Conservation (phyloP, 2,888 invertebrate species). For the Julus scandinavius region DNA sequence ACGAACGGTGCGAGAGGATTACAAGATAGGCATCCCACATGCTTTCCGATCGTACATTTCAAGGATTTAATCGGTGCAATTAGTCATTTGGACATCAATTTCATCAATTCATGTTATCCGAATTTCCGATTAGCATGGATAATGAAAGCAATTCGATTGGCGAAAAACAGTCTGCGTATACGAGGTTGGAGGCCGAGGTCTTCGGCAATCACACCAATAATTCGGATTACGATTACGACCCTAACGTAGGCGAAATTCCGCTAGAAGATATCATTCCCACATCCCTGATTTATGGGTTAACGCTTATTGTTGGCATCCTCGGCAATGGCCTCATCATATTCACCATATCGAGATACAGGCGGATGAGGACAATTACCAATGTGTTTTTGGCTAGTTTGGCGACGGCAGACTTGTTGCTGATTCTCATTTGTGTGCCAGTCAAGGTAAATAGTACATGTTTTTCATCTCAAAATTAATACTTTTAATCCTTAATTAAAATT, state of each 20-base stretch:
- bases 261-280: conserved; percentile 72
- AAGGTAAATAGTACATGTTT: conserved; percentile 69
- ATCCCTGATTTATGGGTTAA: conserved; percentile 72
- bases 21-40: not conserved
- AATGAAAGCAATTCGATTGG: not conserved
- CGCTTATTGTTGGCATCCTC: conserved; percentile 72
- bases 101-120: too few relatives aligned
- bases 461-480: not conserved
- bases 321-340: conserved; percentile 73
- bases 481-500: too few relatives aligned
- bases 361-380: conserved; percentile 72
- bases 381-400: conserved; percentile 77
- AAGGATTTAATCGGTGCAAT: not conserved
- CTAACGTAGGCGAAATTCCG: conserved; percentile 67
- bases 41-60: not conserved
- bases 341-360: conserved; percentile 70
- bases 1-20: not conserved
- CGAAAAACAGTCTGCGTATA: not conserved
- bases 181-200: not conserved
- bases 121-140: not conserved
- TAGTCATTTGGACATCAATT: not conserved
- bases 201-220: not conserved
- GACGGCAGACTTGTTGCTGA: conserved; percentile 76
- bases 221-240: conserved; percentile 67
- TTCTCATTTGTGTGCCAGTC: conserved; percentile 77